A percentile compares a stretch with the other conserved stretches of the same genome.
These are phyloP conservation scores for Mesocricetus auratus DNA, from an alignment of 2,113 vertebrate genomes.

Conservation along the genomic window DNA sequence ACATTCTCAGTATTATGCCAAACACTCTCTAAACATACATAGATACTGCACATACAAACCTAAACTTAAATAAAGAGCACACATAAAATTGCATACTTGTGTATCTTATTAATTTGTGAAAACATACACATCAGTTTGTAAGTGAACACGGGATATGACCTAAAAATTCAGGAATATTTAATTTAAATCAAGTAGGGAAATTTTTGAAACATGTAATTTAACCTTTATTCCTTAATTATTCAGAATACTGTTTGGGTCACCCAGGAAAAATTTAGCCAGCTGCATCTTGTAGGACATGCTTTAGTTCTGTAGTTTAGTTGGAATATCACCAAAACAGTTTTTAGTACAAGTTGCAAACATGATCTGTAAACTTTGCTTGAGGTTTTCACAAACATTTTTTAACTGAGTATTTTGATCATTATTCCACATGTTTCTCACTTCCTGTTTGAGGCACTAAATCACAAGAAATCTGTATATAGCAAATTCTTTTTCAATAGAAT, in stretches of 20 bases:
- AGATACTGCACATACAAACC: not conserved
- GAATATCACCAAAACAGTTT: not conserved
- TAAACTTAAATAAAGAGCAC: not conserved
- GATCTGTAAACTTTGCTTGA: not conserved
- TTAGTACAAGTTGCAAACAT: not conserved
- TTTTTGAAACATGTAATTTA: not conserved
- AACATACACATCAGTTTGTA: not conserved
- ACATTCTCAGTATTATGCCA: not conserved
- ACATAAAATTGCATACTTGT: not conserved
- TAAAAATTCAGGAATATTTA: not conserved
- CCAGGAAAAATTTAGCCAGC: not conserved
- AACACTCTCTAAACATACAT: not conserved
- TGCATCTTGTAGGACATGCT: not conserved
- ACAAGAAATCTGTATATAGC: not conserved
- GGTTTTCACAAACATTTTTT: not conserved
- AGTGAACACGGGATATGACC: not conserved
- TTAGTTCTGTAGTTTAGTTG: not conserved
- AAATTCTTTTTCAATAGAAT: not conserved
- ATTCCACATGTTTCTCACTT: not conserved
- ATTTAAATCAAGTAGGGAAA: not conserved
- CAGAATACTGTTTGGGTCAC: not conserved
- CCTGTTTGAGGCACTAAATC: not conserved
- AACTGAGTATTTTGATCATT: not conserved
- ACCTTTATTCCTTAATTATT: not conserved
- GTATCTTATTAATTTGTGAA: not conserved